Evolutionary conservation across 2,888 invertebrate genomes (phyloP), one percentile per base, ranked within the genome.

Genomic region (Dinocampus coccinellae): DNA sequence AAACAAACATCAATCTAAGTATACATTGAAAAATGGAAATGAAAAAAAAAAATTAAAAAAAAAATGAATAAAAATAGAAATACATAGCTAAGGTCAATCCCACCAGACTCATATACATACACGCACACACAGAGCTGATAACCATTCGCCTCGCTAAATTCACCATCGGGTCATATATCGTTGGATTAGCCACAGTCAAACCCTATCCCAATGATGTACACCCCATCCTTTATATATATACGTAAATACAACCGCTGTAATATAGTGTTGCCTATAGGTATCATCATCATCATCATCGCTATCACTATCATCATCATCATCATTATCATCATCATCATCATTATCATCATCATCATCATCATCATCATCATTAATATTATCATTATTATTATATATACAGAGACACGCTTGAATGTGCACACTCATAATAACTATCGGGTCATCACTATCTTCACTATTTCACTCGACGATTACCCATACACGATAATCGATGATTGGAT

Each of bases 401-500:
- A 42, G 58, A 68, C 67, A 58, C 36, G 65, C 69, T 20, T 34
- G 39, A 52, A 55, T 29, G 36, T 70, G 53, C 34, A 42, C 69
- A 64, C 55, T 61, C 71, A 69, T 22, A 71, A 74, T 70, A 70
- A 70, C 74, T 47, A 47, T 47, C 47, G 16, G 16, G 16, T 16
- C 16, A 47, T 47, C 47, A 16, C 68, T 70, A 75, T 70, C 74
- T 63, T 75, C 67, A 75, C 63, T 72, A 73, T 67, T 77, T 69
- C 69, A 68, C 73, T 70, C 78, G 69, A 73, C 77, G 78, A 79
- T 80, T 78, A 71, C 72, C 76, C 53, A 57, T 24, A 57, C 70
- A 66, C 47, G 75, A 72, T 76, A 76, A 80, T 79, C 78, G 74
- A 72, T 77, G 78, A 81, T 82, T 82, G 79, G 79, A 81, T 82